Evolutionary conservation across 2,797 vertebrate species (phyloP), one percentile per base, ranked within the genome.

Genomic region (Eulemur mongoz): DNA sequence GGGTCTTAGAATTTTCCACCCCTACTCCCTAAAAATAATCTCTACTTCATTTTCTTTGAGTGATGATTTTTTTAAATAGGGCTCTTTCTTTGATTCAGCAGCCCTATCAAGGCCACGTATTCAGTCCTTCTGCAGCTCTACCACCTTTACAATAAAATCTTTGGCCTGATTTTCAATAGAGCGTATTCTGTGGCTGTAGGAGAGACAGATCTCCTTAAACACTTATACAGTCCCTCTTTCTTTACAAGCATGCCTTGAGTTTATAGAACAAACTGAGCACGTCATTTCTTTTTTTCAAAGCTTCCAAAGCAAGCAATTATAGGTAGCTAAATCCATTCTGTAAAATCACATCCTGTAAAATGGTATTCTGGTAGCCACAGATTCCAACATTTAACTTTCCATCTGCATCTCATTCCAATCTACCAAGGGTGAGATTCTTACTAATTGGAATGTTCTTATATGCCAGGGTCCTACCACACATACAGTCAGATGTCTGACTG

Each of bases 261-360:
- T 72, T 13, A 90, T 63, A 81, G 38, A 57, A 15, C 57, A 82
- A 59, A 0, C 4, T 72, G 61, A 82, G 18, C 18, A 63, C 40
- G 18, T 22, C 11, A 61, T 82, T 89, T 84, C 4, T 75, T 67
- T 67, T 67, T 30, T n/a, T 27, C 30, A 63, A 4, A 12, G 15
- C 15, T 94, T 89, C 50, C 80, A 86, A 82, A 86, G 6, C 32
- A 93, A 93, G 78, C 23, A 75, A 1, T 89, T 79, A 79, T 92
- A 81, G 48, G 43, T 6, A 86, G 11, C 12, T 72, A 93, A 82
- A 78, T 75, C 22, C 13, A 59, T 82, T 94, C 13, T 63, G 30
- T 79, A 90, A 89, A 48, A 84, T 65, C 57, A 32, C 14, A 43
- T 87, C 45, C 43, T 75, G 0, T 57, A 59, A 90, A 70, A 95